Evolutionary conservation across 2,113 vertebrate species (phyloP).

Genomic region (Rhinolophus ferrumequinum): DNA sequence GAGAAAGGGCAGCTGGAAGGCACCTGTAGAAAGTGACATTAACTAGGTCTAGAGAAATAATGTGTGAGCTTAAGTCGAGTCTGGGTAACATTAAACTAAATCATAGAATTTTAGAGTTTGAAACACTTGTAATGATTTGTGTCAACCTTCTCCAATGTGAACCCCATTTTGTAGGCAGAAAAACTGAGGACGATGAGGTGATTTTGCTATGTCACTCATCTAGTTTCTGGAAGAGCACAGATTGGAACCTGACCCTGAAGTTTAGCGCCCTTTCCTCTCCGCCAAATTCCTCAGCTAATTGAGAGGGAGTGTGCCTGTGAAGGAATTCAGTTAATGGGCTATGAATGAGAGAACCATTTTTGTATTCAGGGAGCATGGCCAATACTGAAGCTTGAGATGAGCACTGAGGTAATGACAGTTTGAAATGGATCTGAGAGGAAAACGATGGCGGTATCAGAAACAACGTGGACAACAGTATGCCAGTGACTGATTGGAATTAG

Average conservation of each 20-base stretch:
- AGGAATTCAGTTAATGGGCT: slow-evolving; percentile 50
- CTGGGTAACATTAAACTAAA: background rate
- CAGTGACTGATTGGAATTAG: background rate
- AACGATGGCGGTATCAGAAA: background rate
- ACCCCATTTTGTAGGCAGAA: background rate
- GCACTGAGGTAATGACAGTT: background rate
- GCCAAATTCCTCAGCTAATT: slow-evolving; percentile 36
- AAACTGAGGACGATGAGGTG: background rate
- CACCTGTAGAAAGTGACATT: background rate
- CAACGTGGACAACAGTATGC: background rate
- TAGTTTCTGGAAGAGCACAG: background rate
- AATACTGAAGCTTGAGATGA: background rate
- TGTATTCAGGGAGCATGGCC: background rate
- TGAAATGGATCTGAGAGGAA: background rate
- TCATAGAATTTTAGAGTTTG: background rate
- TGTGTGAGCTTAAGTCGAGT: background rate
- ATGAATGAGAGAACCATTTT: slow-evolving; percentile 31
- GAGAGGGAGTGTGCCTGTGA: slow-evolving; percentile 34
- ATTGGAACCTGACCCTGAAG: background rate
- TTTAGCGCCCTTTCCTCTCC: background rate
- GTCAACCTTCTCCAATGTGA: background rate
- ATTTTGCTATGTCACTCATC: background rate
- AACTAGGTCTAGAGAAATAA: background rate
- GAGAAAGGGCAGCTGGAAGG: background rate
- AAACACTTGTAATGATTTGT: background rate